A percentile compares a stretch with the other conserved stretches of the same genome.
Evolutionary conservation across 2,888 invertebrate genomes (phyloP).

Genomic region (Noctua comes): DNA sequence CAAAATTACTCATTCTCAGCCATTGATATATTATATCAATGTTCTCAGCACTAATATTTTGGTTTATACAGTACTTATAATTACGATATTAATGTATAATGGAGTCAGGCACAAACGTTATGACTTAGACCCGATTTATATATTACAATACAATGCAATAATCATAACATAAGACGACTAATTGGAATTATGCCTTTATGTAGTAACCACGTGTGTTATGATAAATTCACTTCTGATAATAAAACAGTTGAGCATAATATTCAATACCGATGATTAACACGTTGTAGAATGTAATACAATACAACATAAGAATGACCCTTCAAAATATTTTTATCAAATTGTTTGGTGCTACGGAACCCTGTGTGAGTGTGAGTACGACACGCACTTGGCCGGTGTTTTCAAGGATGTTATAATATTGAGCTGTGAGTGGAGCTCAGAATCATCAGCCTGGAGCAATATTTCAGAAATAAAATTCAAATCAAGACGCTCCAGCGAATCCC

Average conservation of each 20-base stretch:
- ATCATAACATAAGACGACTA: background rate
- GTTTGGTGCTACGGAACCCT: too few species aligned
- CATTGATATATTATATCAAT: too few species aligned
- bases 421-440: too few species aligned
- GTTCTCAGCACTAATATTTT: background rate
- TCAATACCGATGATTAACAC: constrained; percentile 24
- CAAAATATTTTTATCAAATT: too few species aligned
- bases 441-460: too few species aligned
- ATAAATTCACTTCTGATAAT: constrained; percentile 18
- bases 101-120: background rate
- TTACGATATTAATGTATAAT: background rate
- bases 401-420: too few species aligned
- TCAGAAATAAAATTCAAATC: too few species aligned
- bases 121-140: background rate
- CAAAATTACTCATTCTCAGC: background rate
- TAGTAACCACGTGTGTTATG: constrained; percentile 29
- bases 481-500: too few species aligned
- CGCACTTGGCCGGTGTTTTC: too few species aligned
- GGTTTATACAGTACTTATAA: background rate
- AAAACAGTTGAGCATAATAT: background rate
- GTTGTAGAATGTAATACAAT: background rate
- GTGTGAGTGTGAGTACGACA: too few species aligned
- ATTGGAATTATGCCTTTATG: background rate
- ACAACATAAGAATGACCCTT: too few species aligned
- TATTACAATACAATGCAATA: background rate